Percentiles rank a stretch among this genome's conserved stretches.
phyloP scores from a whole-genome alignment of 2,888 invertebrate genomes.

The Eugnorisma glareosa region DNA sequence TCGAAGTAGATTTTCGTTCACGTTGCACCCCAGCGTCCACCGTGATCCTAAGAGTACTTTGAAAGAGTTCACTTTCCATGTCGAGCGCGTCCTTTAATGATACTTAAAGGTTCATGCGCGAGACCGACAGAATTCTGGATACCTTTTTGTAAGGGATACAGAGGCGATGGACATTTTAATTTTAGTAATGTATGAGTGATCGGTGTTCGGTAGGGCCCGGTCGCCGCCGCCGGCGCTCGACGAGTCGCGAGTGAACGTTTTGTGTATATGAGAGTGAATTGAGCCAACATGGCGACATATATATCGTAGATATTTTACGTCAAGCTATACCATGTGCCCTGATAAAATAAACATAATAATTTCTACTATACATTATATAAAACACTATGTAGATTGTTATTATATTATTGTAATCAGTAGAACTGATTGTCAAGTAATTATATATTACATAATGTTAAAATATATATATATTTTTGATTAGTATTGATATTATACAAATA shows the following conservation, averaged over 20 bases:
- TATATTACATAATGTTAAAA: constrained; percentile 72
- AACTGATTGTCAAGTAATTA: constrained; percentile 76
- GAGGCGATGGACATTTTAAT: constrained; percentile 67
- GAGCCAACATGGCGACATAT: constrained; percentile 72
- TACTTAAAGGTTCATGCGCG: constrained; percentile 67
- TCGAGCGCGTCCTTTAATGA: constrained; percentile 61
- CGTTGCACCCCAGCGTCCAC: constrained; percentile 41
- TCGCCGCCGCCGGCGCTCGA: constrained; percentile 49
- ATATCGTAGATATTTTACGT: constrained; percentile 80
- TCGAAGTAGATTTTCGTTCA: constrained; percentile 74
- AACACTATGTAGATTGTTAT: constrained; percentile 64
- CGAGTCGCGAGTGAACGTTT: constrained; percentile 63
- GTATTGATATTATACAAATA: constrained; percentile 76
- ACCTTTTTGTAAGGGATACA: constrained; percentile 72
- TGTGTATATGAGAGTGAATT: constrained; percentile 69
- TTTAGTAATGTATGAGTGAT: constrained; percentile 64
- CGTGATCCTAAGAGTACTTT: constrained; percentile 74
- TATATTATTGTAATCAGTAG: constrained; percentile 75
- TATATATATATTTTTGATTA: constrained; percentile 75
- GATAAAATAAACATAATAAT: constrained; percentile 72
- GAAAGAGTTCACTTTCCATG: constrained; percentile 57
- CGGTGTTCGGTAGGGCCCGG: constrained; percentile 58
- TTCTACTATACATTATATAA: constrained; percentile 63
- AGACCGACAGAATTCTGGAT: constrained; percentile 77
- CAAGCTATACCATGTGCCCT: constrained; percentile 77